These are phyloP conservation scores for Grallaria varia DNA, from an alignment of 2,113 vertebrate species.

Conservation along the genomic window DNA sequence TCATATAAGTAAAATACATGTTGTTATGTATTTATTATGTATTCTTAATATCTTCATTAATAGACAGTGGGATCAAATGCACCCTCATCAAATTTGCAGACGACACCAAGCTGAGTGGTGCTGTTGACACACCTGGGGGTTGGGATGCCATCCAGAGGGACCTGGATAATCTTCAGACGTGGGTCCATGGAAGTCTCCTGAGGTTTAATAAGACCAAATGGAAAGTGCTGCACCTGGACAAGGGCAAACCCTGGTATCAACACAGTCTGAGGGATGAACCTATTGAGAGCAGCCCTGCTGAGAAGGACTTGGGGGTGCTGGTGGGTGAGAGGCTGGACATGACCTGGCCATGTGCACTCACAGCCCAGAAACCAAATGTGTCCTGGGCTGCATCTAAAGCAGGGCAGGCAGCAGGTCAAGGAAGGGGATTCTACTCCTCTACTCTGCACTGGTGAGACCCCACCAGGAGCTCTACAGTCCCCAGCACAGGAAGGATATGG, in stretches of 20 bases:
- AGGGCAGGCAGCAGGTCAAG: background rate
- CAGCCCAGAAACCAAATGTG: background rate
- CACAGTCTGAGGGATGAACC: background rate
- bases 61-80: rapidly evolving
- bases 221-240: background rate
- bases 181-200: rapidly evolving
- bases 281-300: background rate
- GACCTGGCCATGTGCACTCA: rapidly evolving
- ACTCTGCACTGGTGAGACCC: background rate
- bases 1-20: background rate
- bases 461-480: background rate
- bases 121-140: background rate
- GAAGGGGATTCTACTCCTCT: background rate
- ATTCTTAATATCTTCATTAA: background rate
- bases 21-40: background rate
- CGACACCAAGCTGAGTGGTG: background rate
- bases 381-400: background rate
- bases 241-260: rapidly evolving
- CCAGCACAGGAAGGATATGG: rapidly evolving
- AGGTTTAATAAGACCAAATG: background rate
- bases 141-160: background rate
- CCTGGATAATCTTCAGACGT: rapidly evolving
- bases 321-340: background rate
- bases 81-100: background rate
- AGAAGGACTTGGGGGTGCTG: background rate